Percentiles rank a stretch among this genome's conserved stretches.
phyloP scores from a whole-genome alignment of 2,113 vertebrate genomes.

The Caranx melampygus region DNA sequence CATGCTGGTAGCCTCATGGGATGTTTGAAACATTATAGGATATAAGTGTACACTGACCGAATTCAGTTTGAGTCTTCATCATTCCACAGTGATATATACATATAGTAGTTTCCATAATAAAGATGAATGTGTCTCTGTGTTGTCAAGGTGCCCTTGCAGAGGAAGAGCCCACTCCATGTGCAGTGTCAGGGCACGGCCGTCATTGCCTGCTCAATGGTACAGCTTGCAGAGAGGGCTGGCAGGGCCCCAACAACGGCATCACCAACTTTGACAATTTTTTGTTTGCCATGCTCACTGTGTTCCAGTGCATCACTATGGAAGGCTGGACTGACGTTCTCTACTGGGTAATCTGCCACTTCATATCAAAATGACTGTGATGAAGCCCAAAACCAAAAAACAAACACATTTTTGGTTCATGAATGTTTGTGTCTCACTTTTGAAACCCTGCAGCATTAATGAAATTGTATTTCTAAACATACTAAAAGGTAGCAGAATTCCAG shows the following conservation, averaged over 20 bases:
- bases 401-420: neutral
- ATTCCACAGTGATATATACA: too few species aligned
- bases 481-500: too few species aligned
- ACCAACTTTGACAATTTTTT: constrained; percentile 99
- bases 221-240: constrained; percentile 93
- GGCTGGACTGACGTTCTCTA: constrained; percentile 99
- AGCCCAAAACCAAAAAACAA: neutral
- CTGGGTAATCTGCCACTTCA: constrained; percentile 86
- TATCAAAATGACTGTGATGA: neutral
- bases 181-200: constrained; percentile 94
- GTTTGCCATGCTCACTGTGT: constrained; percentile 99
- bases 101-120: too few species aligned
- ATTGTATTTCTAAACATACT: too few species aligned
- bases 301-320: constrained; percentile 99
- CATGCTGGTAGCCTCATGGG: too few species aligned
- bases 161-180: constrained; percentile 94
- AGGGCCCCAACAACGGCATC: constrained; percentile 97
- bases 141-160: constrained; percentile 89
- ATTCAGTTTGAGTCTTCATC: too few species aligned
- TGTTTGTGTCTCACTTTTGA: neutral
- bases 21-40: too few species aligned
- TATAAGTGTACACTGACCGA: too few species aligned
- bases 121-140: neutral
- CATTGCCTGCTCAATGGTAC: constrained; percentile 91
- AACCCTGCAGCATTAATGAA: neutral